Evolutionary conservation across 2,113 vertebrate species (phyloP).

Genomic region (Thermophis baileyi): DNA sequence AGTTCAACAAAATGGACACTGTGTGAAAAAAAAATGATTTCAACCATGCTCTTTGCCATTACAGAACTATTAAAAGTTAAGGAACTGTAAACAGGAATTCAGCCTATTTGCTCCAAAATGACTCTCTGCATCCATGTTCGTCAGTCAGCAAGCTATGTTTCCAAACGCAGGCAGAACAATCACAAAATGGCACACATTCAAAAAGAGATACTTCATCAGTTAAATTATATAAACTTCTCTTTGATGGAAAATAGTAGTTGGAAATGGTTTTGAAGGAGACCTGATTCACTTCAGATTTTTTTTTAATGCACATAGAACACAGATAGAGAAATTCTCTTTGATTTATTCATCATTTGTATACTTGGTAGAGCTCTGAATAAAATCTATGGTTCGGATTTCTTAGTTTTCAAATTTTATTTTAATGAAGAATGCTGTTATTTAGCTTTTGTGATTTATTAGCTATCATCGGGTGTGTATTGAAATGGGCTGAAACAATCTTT

Average conservation of each 20-base stretch:
- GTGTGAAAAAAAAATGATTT: slow-evolving; percentile 23
- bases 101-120: slow-evolving; percentile 48
- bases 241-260: not conserved
- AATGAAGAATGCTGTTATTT: not conserved
- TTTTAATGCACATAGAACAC: slow-evolving; percentile 51
- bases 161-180: slow-evolving; percentile 54
- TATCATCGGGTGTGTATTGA: not conserved
- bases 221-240: not conserved
- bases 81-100: slow-evolving; percentile 61
- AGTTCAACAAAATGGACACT: slow-evolving; percentile 56
- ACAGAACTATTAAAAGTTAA: slow-evolving; percentile 44
- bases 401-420: not conserved
- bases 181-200: slow-evolving; percentile 60
- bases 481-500: not conserved
- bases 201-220: slow-evolving; percentile 16
- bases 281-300: slow-evolving; percentile 36
- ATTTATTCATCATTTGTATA: not conserved
- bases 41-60: slow-evolving; percentile 35
- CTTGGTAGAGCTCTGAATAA: not conserved
- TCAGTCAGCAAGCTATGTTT: slow-evolving; percentile 55
- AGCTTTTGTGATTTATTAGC: not conserved
- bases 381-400: not conserved
- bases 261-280: not conserved
- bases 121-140: slow-evolving; percentile 55
- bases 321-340: slow-evolving; percentile 17